A percentile compares a stretch with the other conserved stretches of the same genome.
Evolutionary conservation across 2,113 vertebrate species (phyloP).

Genomic region (Cottus gobio): DNA sequence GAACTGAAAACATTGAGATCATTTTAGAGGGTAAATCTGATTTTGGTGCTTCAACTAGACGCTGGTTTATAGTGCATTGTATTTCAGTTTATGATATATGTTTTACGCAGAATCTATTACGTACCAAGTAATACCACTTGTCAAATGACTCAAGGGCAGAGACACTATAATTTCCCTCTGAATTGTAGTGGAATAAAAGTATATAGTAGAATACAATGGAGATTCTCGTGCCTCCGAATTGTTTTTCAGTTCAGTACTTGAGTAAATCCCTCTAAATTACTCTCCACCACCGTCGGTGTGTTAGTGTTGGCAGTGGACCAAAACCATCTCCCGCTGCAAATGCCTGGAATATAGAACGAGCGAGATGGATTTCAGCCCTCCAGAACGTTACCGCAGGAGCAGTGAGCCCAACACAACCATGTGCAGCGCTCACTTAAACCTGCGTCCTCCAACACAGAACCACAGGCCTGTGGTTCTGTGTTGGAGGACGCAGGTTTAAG

Average conservation of each 20-base stretch:
- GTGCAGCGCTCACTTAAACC: not conserved
- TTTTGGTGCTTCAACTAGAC: not conserved
- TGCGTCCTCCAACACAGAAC: not conserved
- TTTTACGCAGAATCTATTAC: not conserved
- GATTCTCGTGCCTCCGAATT: not conserved
- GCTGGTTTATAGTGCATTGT: too few species aligned
- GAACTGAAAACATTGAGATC: not conserved
- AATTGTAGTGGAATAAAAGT: not conserved
- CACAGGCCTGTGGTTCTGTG: too few species aligned
- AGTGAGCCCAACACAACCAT: not conserved
- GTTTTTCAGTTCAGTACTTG: not conserved
- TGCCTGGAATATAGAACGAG: constrained; percentile 30
- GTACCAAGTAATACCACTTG: not conserved
- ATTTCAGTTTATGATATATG: not conserved
- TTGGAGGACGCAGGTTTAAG: too few species aligned
- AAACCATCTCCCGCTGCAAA: constrained; percentile 13
- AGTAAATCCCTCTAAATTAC: not conserved
- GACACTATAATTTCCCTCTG: too few species aligned
- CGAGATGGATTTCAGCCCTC: not conserved
- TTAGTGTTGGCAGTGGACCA: constrained; percentile 2
- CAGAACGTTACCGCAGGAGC: not conserved
- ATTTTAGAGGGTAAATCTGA: not conserved
- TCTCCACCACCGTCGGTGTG: not conserved
- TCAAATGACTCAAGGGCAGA: not conserved
- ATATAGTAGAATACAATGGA: not conserved